phyloP scores from a whole-genome alignment of 2,113 vertebrate species.

The Oryzias curvinotus region DNA sequence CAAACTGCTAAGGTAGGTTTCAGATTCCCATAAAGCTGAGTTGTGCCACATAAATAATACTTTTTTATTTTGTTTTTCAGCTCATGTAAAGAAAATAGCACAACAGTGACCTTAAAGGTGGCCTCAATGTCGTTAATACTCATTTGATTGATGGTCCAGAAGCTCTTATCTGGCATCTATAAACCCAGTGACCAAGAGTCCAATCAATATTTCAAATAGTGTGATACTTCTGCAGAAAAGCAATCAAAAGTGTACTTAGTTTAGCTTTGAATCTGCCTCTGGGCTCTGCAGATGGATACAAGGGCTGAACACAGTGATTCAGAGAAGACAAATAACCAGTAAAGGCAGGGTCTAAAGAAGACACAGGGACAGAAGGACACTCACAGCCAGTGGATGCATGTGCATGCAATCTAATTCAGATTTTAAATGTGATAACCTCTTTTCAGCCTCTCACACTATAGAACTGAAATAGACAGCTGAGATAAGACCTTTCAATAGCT shows the following conservation, averaged over 20 bases:
- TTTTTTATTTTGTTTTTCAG: no score
- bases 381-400: slow-evolving; percentile 19
- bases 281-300: background rate
- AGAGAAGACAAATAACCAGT: slow-evolving; percentile 10
- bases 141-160: slow-evolving; percentile 19
- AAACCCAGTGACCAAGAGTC: slow-evolving; percentile 3
- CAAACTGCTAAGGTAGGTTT: no score
- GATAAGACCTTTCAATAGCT: slow-evolving; percentile 50
- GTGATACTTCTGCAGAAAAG: slow-evolving; percentile 5
- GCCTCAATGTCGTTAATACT: slow-evolving; percentile 18
- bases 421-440: slow-evolving; percentile 42
- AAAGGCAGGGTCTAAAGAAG: slow-evolving; percentile 16
- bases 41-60: no score
- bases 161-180: slow-evolving; percentile 23
- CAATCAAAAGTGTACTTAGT: background rate
- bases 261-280: background rate
- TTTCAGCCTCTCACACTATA: slow-evolving; percentile 15
- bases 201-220: slow-evolving; percentile 39
- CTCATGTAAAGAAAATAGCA: background rate
- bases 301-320: slow-evolving; percentile 19
- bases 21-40: no score
- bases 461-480: slow-evolving; percentile 23
- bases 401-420: slow-evolving; percentile 43
- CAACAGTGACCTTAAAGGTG: background rate
- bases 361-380: slow-evolving; percentile 21